These are phyloP conservation scores for Cepphus grylle DNA, from an alignment of 2,113 vertebrate species.

Conservation along the genomic window DNA sequence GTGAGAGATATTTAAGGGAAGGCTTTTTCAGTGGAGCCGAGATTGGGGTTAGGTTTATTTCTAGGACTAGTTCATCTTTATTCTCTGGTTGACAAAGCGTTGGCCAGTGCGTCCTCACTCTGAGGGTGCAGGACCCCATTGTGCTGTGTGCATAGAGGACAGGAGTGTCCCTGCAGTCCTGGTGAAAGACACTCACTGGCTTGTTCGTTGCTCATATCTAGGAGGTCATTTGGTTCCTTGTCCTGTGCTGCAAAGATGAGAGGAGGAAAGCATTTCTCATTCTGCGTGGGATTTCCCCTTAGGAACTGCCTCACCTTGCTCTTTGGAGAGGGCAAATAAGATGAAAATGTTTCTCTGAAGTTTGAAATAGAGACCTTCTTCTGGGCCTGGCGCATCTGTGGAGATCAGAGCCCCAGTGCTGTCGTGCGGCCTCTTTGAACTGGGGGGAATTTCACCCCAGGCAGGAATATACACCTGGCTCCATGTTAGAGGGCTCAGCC, in stretches of 20 bases:
- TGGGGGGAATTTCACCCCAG: not conserved
- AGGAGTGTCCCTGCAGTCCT: not conserved
- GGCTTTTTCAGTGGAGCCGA: not conserved
- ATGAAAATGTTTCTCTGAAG: not conserved
- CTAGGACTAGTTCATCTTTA: not conserved
- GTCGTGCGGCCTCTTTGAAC: not conserved
- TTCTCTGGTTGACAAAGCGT: not conserved
- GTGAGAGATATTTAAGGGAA: not conserved
- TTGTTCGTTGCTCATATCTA: not conserved
- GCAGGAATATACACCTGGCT: constrained; percentile 18
- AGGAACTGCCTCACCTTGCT: not conserved
- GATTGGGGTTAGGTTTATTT: not conserved
- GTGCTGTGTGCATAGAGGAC: not conserved
- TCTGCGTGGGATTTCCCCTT: not conserved
- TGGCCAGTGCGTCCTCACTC: not conserved
- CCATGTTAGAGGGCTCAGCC: not conserved
- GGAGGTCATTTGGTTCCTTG: not conserved
- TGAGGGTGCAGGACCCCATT: rapidly evolving
- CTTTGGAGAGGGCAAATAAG: not conserved
- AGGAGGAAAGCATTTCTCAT: not conserved
- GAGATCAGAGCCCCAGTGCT: not conserved
- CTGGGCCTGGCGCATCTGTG: not conserved
- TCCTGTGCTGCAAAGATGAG: not conserved
- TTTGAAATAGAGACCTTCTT: not conserved
- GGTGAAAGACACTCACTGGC: rapidly evolving